phyloP scores from a whole-genome alignment of 1,140 invertebrate species.

The Dryas iulia region DNA sequence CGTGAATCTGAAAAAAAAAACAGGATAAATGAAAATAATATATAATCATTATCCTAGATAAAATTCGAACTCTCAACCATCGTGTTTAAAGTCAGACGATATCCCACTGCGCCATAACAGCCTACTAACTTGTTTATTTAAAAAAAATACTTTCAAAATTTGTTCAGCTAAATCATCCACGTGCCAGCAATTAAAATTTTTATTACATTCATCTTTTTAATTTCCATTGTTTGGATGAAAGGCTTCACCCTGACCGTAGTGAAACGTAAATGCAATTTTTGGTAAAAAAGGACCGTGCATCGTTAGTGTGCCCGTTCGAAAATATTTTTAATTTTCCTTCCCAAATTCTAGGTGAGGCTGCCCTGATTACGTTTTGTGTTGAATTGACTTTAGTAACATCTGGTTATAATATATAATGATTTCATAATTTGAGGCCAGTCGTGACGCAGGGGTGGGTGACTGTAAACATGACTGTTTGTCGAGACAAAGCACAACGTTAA shows the following conservation, averaged over 20 bases:
- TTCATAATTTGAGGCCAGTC: no score
- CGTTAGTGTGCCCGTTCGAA: conserved; percentile 48
- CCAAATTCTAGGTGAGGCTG: conserved; percentile 19
- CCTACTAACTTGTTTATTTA: neutral
- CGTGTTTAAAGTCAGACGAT: no score
- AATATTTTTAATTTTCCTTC: conserved; percentile 67
- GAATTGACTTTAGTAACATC: no score
- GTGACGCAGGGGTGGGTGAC: no score
- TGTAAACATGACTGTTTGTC: no score
- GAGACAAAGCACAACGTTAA: no score
- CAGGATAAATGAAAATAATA: no score
- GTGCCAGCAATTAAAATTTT: neutral
- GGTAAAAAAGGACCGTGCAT: conserved; percentile 44
- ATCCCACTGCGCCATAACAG: neutral
- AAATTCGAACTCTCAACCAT: no score
- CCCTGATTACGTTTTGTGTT: neutral
- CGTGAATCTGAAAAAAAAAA: no score
- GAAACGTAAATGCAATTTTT: conserved; percentile 50
- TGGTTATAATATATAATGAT: no score
- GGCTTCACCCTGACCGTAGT: conserved; percentile 28
- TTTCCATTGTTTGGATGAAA: conserved; percentile 16
- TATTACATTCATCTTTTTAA: conserved; percentile 12
- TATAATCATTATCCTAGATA: no score
- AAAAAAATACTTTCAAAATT: neutral
- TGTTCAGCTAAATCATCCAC: neutral